These are phyloP conservation scores for Hypercompe scribonia DNA, from an alignment of 2,888 invertebrate species.

Conservation along the genomic window DNA sequence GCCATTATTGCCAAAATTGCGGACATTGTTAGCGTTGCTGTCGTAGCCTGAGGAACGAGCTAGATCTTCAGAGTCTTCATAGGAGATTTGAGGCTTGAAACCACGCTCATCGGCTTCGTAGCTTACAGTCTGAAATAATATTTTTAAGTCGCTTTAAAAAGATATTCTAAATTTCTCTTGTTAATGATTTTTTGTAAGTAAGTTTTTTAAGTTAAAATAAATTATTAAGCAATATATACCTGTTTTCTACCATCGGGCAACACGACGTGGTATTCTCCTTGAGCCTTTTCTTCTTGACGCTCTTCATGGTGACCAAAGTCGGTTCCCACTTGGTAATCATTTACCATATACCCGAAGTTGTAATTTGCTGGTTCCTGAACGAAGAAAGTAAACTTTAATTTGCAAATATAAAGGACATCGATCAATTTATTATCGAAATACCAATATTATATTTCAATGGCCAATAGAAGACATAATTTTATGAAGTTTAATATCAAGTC, in stretches of 20 bases:
- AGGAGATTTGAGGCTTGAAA: conserved; percentile 88
- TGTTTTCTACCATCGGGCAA: conserved; percentile 89
- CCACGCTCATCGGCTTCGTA: conserved; percentile 89
- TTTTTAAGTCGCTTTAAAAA: neutral
- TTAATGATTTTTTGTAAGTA: too few relatives aligned
- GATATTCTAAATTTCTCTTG: too few relatives aligned
- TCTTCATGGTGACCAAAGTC: conserved; percentile 89
- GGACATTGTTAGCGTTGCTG: conserved; percentile 65
- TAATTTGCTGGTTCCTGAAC: conserved; percentile 88
- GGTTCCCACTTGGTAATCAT: conserved; percentile 87
- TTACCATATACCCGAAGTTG: conserved; percentile 89
- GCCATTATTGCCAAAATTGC: conserved; percentile 39
- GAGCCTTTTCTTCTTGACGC: conserved; percentile 87
- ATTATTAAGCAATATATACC: conserved; percentile 52
- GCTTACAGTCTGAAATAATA: conserved; percentile 84
- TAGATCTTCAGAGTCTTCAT: conserved; percentile 84
- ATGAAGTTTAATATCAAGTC: too few relatives aligned
- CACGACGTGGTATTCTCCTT: conserved; percentile 89
- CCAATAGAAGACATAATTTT: too few relatives aligned
- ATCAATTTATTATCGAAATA: too few relatives aligned
- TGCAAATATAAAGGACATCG: too few relatives aligned
- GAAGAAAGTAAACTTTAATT: neutral
- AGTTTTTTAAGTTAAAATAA: neutral
- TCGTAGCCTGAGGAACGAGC: conserved; percentile 73
- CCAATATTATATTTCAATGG: too few relatives aligned